Evolutionary conservation across 2,113 vertebrate genomes (phyloP), one percentile per base, ranked within the genome.

Genomic region (Syngnathus floridae): DNA sequence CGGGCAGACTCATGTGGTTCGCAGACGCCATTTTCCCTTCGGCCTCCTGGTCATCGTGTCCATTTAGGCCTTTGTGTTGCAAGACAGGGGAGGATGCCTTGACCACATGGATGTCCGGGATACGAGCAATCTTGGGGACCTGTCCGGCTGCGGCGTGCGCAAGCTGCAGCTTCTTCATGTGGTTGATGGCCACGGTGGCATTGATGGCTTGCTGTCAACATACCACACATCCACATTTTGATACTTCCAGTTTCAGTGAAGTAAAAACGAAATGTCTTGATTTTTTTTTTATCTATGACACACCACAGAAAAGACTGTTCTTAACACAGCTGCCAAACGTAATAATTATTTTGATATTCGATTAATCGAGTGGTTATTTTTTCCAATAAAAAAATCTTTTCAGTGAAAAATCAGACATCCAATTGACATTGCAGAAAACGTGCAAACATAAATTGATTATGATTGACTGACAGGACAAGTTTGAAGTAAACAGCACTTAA

Each of bases 91-190:
- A 71, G 46, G 89, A 86, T 1, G 75, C 35, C 11, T 91, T 86
- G 0, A 82, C 62, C 67, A 88, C 67, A 45, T 79, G 83, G 5
- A 87, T 80, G 45, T 84, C 67, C 0, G 93, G 92, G 1, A 85
- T 61, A 1, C 56, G 1, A 19, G 17, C 72, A 55, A 40, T 0
- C 52, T 60, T 75, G 37, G 65, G 74, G 13, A 80, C 74, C 0
- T 80, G 54, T 66, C 51, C 86, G 0, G 79, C 88, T 66, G 51
- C 86, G 0, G 79, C 88, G 22, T 90, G 82, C 9, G 88, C 93
- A 90, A 91, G 91, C 74, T 98, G 94, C 7, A 98, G 90, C 80
- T 95, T 98, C 89, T 80, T 93, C 95, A 99, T 96, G 88, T 98
- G 95, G 72, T 94, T 93, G 56, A 98, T 95, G 11, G 94, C 95